Evolutionary conservation across 2,888 invertebrate species (phyloP), one percentile per base, ranked within the genome.

Genomic region (Apomyelois bistriatella): DNA sequence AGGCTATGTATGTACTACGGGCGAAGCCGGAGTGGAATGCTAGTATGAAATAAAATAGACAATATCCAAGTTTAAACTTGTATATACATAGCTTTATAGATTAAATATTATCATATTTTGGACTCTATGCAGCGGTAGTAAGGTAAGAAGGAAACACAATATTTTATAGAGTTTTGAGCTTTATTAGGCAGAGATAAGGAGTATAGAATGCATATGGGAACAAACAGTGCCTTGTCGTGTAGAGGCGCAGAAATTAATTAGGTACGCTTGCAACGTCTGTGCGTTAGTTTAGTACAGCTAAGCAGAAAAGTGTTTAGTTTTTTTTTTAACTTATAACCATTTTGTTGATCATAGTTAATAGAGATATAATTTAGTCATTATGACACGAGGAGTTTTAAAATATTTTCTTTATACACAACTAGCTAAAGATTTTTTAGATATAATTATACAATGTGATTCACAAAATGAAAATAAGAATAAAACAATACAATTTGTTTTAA

Each of bases 181-280:
- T 32, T 46, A 46, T 32, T 32, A 16, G 10, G 16, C 10, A 3
- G 46, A 6, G 16, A 46, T 46, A 46, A 40, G 10, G 32, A 32
- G 12, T 16, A 32, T 10, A 15, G 8, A 32, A 10, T 32, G 16
- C 32, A 46, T 32, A 46, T 43, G 32, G 16, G 30, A 46, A 46
- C 32, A 32, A 28, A 38, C 48, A 22, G 38, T 50, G 30, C 53
- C 64, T 61, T 54, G 62, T 58, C 56, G 66, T 53, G 59, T 54
- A 59, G 60, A 54, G 55, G 58, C 65, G 59, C 70, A 70, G 76
- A 79, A 82, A 81, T 79, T 81, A 81, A 82, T 82, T 80, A 82
- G 76, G 71, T 71, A 77, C 72, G 76, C 72, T 68, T 49, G 47
- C 52, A 38, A 35, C 53, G 51, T 30, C 40, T 54, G 50, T 55